phyloP scores from a whole-genome alignment of 2,797 vertebrate genomes.

The Hozukius guyotensis region DNA sequence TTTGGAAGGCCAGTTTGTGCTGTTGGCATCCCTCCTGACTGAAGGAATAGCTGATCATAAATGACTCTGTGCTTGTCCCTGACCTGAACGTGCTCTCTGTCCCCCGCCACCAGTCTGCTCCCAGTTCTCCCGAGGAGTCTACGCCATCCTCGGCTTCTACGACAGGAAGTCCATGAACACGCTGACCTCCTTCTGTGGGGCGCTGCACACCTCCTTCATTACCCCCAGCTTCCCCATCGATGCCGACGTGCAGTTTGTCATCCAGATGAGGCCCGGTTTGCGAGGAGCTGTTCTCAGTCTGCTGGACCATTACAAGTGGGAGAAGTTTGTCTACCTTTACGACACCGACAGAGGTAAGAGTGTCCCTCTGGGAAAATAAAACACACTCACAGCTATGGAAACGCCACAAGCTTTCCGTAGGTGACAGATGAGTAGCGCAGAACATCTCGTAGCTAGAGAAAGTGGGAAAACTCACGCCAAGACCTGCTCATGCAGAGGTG shows the following conservation, averaged over 20 bases:
- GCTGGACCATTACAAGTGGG: conserved; percentile 95
- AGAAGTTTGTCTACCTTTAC: conserved; percentile 97
- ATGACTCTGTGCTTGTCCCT: conserved; percentile 25
- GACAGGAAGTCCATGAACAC: conserved; percentile 99
- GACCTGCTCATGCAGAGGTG: conserved; percentile 27
- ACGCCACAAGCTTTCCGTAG: neutral
- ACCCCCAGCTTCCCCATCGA: conserved; percentile 97
- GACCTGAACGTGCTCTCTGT: conserved; percentile 45
- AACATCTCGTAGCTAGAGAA: conserved; percentile 20
- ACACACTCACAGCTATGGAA: neutral
- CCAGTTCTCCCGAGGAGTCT: conserved; percentile 97
- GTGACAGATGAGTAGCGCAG: neutral
- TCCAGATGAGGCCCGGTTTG: conserved; percentile 95
- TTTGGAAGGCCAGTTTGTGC: neutral
- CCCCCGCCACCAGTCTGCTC: conserved; percentile 91
- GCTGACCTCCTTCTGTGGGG: conserved; percentile 96
- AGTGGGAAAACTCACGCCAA: neutral
- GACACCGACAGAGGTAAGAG: conserved; percentile 97
- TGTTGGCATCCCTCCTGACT: neutral
- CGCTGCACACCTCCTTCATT: conserved; percentile 97
- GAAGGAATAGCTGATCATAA: neutral
- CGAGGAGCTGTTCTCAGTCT: conserved; percentile 92
- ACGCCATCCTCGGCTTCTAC: conserved; percentile 98
- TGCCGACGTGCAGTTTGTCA: conserved; percentile 95
- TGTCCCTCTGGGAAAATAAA: neutral